Conservation (phyloP, 2,113 vertebrate species). For the Xenopus tropicalis region UCB_Xtro_10.0 CM004444.2:94800001-94800500, state of each 20-base stretch:
- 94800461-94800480: no score
- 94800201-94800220: slow-evolving; percentile 49
- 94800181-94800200: slow-evolving; percentile 20
- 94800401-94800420: no score
- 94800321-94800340: slow-evolving; percentile 93
- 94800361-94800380: slow-evolving; percentile 17
- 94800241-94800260: slow-evolving; percentile 84
- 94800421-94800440: no score
- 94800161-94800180: slow-evolving; percentile 38
- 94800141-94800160: slow-evolving; percentile 26
- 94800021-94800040: no score
- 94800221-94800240: slow-evolving; percentile 64
- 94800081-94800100: slow-evolving; percentile 22
- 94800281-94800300: slow-evolving; percentile 93
- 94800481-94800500: no score
- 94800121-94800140: slow-evolving; percentile 6
- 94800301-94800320: slow-evolving; percentile 90
- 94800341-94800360: slow-evolving; percentile 76
- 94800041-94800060: no score
- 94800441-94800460: no score
- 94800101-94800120: neutral
- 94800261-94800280: slow-evolving; percentile 89
- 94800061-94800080: neutral
- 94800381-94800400: neutral
- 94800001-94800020: no score